These are phyloP conservation scores for Nasonia longicornis DNA, from an alignment of 1,140 invertebrate genomes.

Conservation along the genomic window DNA sequence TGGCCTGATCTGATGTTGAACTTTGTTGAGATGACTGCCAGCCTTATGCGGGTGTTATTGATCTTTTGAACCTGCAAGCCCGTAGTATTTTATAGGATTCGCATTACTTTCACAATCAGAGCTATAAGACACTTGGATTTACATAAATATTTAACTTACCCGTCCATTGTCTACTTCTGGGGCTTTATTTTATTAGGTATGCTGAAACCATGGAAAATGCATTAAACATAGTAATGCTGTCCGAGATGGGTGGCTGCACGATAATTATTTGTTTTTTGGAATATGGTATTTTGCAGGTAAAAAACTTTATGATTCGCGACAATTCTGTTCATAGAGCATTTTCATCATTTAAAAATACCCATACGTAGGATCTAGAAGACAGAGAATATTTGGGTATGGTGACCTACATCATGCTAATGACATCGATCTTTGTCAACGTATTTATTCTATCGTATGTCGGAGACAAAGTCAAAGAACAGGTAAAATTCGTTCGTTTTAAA, in stretches of 20 bases:
- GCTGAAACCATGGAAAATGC: constrained; percentile 59
- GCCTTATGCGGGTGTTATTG: too few species aligned
- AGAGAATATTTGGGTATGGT: constrained; percentile 52
- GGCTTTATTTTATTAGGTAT: constrained; percentile 51
- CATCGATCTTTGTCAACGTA: constrained; percentile 58
- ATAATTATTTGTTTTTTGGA: constrained; percentile 64
- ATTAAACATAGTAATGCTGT: constrained; percentile 62
- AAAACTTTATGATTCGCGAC: not conserved
- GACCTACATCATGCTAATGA: constrained; percentile 60
- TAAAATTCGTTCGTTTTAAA: constrained; percentile 28
- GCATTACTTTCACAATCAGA: too few species aligned
- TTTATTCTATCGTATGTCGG: constrained; percentile 60
- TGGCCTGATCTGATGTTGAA: too few species aligned
- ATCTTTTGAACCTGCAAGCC: too few species aligned
- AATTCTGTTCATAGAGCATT: not conserved
- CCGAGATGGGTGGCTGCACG: constrained; percentile 63
- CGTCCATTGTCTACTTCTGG: too few species aligned
- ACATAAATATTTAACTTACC: too few species aligned
- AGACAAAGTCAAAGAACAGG: constrained; percentile 59
- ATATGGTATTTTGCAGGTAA: constrained; percentile 60
- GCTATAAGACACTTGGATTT: too few species aligned
- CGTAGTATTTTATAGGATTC: too few species aligned
- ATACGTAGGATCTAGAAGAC: constrained; percentile 59
- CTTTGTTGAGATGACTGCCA: too few species aligned
- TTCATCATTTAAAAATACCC: not conserved